A percentile compares a stretch with the other conserved stretches of the same genome.
phyloP scores from a whole-genome alignment of 1,140 invertebrate species.

The Ruditapes philippinarum region DNA sequence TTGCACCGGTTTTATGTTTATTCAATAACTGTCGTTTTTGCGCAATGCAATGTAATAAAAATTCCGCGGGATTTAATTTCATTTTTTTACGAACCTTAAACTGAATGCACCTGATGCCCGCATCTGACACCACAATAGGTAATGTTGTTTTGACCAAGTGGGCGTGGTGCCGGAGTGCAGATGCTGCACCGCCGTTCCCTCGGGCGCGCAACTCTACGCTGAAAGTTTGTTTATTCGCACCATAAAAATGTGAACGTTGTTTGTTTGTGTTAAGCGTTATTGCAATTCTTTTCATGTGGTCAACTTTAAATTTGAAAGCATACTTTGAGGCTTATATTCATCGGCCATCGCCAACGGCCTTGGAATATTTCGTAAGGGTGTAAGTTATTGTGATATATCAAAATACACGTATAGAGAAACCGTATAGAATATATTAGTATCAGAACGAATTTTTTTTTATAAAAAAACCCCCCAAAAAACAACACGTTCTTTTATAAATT shows the following conservation, averaged over 20 bases:
- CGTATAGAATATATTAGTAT: too few relatives aligned
- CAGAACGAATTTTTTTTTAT: too few relatives aligned
- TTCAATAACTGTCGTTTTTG: neutral
- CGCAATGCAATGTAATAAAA: neutral
- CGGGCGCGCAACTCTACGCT: neutral
- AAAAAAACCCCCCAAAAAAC: too few relatives aligned
- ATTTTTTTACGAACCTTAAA: neutral
- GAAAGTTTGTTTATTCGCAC: neutral
- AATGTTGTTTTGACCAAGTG: neutral
- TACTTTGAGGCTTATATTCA: too few relatives aligned
- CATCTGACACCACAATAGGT: neutral
- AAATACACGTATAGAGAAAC: too few relatives aligned
- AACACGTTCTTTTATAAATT: too few relatives aligned
- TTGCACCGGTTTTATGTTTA: constrained; percentile 7
- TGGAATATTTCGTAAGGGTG: too few relatives aligned
- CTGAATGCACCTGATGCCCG: neutral
- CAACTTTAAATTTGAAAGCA: too few relatives aligned
- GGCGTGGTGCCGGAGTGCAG: neutral
- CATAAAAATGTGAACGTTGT: neutral
- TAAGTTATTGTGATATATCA: too few relatives aligned
- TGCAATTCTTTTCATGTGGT: too few relatives aligned
- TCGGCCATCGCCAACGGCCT: too few relatives aligned
- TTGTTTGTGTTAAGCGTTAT: too few relatives aligned
- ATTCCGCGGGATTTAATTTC: neutral
- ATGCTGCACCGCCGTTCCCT: neutral